Evolutionary conservation across 2,888 invertebrate genomes (phyloP), one percentile per base, ranked within the genome.

Genomic region (Zootermopsis nevadensis): DNA sequence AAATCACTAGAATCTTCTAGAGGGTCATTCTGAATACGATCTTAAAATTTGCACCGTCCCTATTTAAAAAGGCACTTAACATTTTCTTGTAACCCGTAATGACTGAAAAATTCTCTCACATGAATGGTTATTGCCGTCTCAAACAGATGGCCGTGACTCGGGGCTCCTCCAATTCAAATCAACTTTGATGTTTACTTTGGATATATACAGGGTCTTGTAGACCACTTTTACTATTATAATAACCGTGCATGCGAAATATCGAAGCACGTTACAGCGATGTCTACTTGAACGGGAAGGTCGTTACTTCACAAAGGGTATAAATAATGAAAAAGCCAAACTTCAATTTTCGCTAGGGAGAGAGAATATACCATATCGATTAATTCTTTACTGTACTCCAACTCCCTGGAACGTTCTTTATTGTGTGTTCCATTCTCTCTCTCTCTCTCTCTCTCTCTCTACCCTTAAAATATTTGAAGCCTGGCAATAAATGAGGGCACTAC

Each of bases 281-380:
- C 33, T 76, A 24, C n/a, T 19, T 42, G n/a, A 42, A 42, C 42
- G 27, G 38, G 38, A 31, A 4, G 31, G 76, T 27, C 76, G 33
- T 76, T 42, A 42, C n/a, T n/a, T 33, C 55, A 77, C 77, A 77
- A 77, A 77, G 77, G 55, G 53, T 55, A 53, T 77, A 77, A 77
- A 77, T 77, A 77, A 77, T 77, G 77, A 77, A 77, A 53, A 77
- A 55, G 48, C 27, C 48, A 7, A 77, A 77, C 77, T 77, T 77
- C 55, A 77, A 53, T 77, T 77, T 77, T 77, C 53, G 77, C 77
- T 31, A 4, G 31, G 53, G 30, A 53, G 31, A 77, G 77, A 22
- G 77, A 55, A 77, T 53, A 48, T 30, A 42, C 19, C 42, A 30
- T 77, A 77, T 77, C 77, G 77, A 77, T 77, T 77, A 77, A 55